A percentile compares a stretch with the other conserved stretches of the same genome.
Conservation (phyloP, 2,888 invertebrate species). For the Euphydryas editha region DNA sequence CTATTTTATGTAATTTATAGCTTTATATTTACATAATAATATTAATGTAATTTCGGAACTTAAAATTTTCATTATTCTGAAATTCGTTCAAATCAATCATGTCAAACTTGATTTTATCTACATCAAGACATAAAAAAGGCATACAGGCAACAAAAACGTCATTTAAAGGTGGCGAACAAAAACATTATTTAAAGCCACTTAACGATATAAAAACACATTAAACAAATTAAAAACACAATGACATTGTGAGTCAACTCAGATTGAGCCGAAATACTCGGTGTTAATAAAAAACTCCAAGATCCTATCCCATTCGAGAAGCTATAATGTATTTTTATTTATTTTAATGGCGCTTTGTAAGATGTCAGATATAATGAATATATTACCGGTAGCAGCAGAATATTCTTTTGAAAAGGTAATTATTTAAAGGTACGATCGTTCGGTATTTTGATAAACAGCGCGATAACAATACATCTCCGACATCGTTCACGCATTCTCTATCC, state of each 20-base stretch:
- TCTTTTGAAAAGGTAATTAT: slow-evolving; percentile 81
- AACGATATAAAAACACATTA: slow-evolving; percentile 52
- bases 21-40: too few species aligned
- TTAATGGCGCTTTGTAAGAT: slow-evolving; percentile 76
- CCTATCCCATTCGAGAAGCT: slow-evolving; percentile 59
- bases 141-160: slow-evolving; percentile 51
- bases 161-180: slow-evolving; percentile 42
- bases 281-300: slow-evolving; percentile 56
- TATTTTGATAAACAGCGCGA: slow-evolving; percentile 80
- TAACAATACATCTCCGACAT: slow-evolving; percentile 82
- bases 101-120: too few species aligned
- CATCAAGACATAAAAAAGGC: too few species aligned
- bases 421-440: slow-evolving; percentile 79
- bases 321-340: slow-evolving; percentile 78
- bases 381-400: slow-evolving; percentile 78
- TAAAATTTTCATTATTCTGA: too few species aligned
- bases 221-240: slow-evolving; percentile 63
- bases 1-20: too few species aligned
- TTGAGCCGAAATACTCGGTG: slow-evolving; percentile 54
- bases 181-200: slow-evolving; percentile 49
- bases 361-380: slow-evolving; percentile 82
- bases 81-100: too few species aligned
- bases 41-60: too few species aligned
- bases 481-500: slow-evolving; percentile 82
- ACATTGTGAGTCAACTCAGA: slow-evolving; percentile 59